Percentiles rank a stretch among this genome's conserved stretches.
Evolutionary conservation across 53 echinoderm and acorn worm genomes (phyloP).

Genomic region (Luidia sarsii): DNA sequence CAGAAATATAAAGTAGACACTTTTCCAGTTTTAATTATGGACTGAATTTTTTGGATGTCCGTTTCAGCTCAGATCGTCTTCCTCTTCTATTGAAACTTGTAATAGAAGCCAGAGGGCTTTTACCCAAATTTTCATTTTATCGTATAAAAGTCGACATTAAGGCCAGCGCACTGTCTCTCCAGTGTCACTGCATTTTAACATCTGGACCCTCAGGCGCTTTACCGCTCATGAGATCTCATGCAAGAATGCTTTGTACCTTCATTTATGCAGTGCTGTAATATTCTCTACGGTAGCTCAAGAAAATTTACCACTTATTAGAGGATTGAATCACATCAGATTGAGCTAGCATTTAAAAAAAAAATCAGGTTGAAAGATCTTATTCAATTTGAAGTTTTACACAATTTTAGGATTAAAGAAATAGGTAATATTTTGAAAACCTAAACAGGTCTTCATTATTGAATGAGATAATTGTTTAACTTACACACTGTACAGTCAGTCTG

Average conservation of each 20-base stretch:
- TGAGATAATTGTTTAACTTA: too few species aligned
- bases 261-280: slow-evolving; percentile 32
- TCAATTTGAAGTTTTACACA: too few species aligned
- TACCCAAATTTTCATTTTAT: slow-evolving; percentile 60
- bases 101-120: slow-evolving; percentile 32
- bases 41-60: slow-evolving; percentile 52
- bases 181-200: slow-evolving; percentile 60
- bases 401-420: too few species aligned
- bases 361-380: too few species aligned
- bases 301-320: slow-evolving; percentile 3
- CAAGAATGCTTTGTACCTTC: slow-evolving; percentile 65
- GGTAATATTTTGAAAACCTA: too few species aligned
- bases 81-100: slow-evolving; percentile 48
- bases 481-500: too few species aligned
- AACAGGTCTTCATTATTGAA: too few species aligned
- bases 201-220: slow-evolving; percentile 50
- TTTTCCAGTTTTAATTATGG: slow-evolving; percentile 73
- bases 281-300: slow-evolving; percentile 3
- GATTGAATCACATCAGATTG: slow-evolving; percentile 3
- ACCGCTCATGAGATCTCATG: slow-evolving; percentile 62
- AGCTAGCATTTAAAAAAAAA: not conserved
- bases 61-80: slow-evolving; percentile 43
- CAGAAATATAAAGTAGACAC: slow-evolving; percentile 61
- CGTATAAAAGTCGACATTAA: slow-evolving; percentile 61
- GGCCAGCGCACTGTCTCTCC: slow-evolving; percentile 55